Conservation (phyloP, 2,888 invertebrate species). For the Agrilus cyanescens region DNA sequence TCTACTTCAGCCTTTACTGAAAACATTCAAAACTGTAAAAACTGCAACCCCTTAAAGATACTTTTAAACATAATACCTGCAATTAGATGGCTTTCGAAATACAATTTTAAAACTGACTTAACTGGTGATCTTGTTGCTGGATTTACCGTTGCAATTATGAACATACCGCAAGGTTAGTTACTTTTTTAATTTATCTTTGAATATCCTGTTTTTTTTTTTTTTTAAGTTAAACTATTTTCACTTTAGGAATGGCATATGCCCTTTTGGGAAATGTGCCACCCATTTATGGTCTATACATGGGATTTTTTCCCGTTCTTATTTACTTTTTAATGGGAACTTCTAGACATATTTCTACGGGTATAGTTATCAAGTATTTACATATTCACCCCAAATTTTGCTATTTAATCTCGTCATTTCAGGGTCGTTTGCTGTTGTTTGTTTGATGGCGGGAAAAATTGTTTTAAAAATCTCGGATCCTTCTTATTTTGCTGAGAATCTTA, state of each 20-base stretch:
- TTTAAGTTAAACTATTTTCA: no score
- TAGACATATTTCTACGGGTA: slow-evolving; percentile 35
- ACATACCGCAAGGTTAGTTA: neutral
- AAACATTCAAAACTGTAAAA: neutral
- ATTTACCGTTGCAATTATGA: neutral
- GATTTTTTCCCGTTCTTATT: slow-evolving; percentile 40
- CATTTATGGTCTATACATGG: slow-evolving; percentile 44
- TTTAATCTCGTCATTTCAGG: slow-evolving; percentile 33
- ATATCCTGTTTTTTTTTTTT: neutral
- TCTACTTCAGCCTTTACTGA: neutral
- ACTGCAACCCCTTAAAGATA: neutral
- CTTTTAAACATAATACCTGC: neutral
- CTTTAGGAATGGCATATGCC: slow-evolving; percentile 46
- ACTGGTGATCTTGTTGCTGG: neutral
- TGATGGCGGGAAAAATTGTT: slow-evolving; percentile 82
- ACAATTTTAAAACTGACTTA: neutral
- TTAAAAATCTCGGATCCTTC: slow-evolving; percentile 29
- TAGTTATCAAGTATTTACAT: slow-evolving; percentile 2
- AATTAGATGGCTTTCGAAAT: neutral
- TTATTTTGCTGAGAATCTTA: slow-evolving; percentile 16
- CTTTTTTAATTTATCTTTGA: neutral
- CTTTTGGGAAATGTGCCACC: slow-evolving; percentile 42
- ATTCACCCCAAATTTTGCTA: neutral
- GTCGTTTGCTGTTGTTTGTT: slow-evolving; percentile 75
- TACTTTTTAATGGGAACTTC: slow-evolving; percentile 34